Base-by-base conservation (phyloP, 1,140 invertebrate species). In the Pseudomyrmex sp. region DNA sequence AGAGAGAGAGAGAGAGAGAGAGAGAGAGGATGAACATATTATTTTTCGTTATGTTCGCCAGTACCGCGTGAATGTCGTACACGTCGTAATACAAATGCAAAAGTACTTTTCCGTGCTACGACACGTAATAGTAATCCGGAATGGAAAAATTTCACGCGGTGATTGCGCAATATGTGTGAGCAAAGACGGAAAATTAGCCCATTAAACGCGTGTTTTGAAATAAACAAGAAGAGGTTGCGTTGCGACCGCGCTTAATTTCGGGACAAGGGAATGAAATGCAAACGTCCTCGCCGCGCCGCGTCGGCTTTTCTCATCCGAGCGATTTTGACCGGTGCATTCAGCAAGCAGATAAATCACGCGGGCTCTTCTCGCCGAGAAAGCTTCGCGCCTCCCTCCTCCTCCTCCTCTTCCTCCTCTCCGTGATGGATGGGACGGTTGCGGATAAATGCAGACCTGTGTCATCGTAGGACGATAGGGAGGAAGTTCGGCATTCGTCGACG, bases 401-500 rank as follows among this genome's bases (percentile, higher is more conserved):
- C 23, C 23, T 26, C 26, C 26, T 26, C 26, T 26, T 26, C 26
- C 3, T 26, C 26, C 26, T 26, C 52, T n/a, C 46, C 61, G 44
- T 80, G 76, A 80, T 70, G 65, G 76, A 80, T 80, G 76, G 76
- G 26, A 80, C 44, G 66, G 44, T 23, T 65, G 65, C 52, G 76
- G 66, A 80, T 70, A 80, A 80, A 80, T 80, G 66, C 56, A 80
- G 76, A 70, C 66, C 66, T 80, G 54, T 80, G 66, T 80, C 76
- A 70, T 80, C 76, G 76, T 66, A 13, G 74, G 48, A 77, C 74
- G 74, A 77, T 65, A 69, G 76, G 44, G 26, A 80, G 76, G 66
- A 80, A 80, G 76, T 80, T 80, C 76, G 76, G 76, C 66, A 80
- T 80, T 80, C 76, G 76, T 80, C 76, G 76, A 80, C 76, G 76